Evolutionary conservation across 2,797 vertebrate species (phyloP).

Genomic region (Gymnoscopelus microlampas): DNA sequence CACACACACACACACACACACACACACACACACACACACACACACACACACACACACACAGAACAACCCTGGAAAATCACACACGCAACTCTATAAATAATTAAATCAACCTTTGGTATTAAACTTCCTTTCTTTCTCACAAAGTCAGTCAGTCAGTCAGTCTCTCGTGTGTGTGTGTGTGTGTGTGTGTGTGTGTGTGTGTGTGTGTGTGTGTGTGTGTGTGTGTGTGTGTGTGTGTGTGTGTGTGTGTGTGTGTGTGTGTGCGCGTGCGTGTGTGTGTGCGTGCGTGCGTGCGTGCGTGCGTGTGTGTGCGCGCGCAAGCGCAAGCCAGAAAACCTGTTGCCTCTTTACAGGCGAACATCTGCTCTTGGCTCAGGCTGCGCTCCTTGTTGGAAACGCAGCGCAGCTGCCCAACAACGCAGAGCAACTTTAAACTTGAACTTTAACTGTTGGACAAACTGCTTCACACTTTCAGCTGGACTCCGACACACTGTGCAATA

Average conservation of each 20-base stretch:
- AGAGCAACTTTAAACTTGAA: too few species aligned
- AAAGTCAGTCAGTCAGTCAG: too few species aligned
- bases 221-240: not conserved
- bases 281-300: slow-evolving; percentile 17
- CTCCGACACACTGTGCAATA: too few species aligned
- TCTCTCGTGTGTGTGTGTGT: slow-evolving; percentile 18
- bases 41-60: slow-evolving; percentile 14
- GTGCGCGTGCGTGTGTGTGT: slow-evolving; percentile 9
- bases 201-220: slow-evolving; percentile 13
- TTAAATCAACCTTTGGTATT: too few species aligned
- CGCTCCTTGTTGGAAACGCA: too few species aligned
- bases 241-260: slow-evolving; percentile 2
- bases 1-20: slow-evolving; percentile 1
- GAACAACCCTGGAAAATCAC: not conserved
- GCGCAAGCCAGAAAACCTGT: not conserved
- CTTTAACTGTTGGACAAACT: too few species aligned
- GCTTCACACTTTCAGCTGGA: too few species aligned
- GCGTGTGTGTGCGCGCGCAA: slow-evolving; percentile 10
- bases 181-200: slow-evolving; percentile 14
- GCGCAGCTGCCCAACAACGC: too few species aligned
- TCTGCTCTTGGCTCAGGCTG: too few species aligned
- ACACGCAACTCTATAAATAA: not conserved
- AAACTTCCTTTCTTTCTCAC: too few species aligned
- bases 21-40: slow-evolving; percentile 13
- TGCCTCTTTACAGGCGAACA: too few species aligned